A percentile compares a stretch with the other conserved stretches of the same genome.
phyloP scores from a whole-genome alignment of 2,888 invertebrate species.

The Clunio marinus region DNA sequence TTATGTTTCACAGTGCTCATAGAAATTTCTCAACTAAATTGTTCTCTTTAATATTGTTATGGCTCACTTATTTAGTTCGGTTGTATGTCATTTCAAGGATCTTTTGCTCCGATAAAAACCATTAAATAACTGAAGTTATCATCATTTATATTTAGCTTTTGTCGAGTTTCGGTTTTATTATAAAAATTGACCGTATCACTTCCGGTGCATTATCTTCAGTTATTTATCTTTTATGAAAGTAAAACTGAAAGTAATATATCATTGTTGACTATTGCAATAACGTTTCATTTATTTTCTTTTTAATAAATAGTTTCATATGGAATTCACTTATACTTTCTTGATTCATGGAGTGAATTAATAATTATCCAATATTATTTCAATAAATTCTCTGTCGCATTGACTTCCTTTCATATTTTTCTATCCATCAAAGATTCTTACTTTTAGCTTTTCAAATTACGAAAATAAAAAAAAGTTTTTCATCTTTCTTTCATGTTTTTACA shows the following conservation, averaged over 20 bases:
- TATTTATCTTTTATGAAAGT: neutral
- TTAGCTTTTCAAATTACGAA: too few relatives aligned
- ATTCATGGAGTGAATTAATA: too few relatives aligned
- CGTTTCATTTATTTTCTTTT: too few relatives aligned
- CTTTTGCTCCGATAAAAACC: neutral
- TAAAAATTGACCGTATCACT: slow-evolving; percentile 27
- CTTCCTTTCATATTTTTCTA: neutral
- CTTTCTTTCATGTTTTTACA: too few relatives aligned
- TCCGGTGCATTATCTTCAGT: slow-evolving; percentile 5
- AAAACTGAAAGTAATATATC: too few relatives aligned
- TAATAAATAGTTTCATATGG: too few relatives aligned
- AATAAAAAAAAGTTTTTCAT: too few relatives aligned
- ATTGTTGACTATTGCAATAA: too few relatives aligned
- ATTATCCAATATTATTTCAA: too few relatives aligned
- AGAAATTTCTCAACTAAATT: neutral
- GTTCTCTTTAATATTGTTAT: neutral
- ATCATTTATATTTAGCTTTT: slow-evolving; percentile 8
- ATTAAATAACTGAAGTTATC: neutral
- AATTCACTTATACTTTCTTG: too few relatives aligned
- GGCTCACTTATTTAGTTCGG: neutral
- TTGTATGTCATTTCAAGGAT: neutral
- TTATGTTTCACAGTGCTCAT: neutral
- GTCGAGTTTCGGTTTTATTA: neutral
- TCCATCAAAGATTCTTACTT: neutral
- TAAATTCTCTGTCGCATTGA: too few relatives aligned